A percentile compares a stretch with the other conserved stretches of the same genome.
Conservation (phyloP, 2,888 invertebrate genomes). For the Protula sp. region DNA sequence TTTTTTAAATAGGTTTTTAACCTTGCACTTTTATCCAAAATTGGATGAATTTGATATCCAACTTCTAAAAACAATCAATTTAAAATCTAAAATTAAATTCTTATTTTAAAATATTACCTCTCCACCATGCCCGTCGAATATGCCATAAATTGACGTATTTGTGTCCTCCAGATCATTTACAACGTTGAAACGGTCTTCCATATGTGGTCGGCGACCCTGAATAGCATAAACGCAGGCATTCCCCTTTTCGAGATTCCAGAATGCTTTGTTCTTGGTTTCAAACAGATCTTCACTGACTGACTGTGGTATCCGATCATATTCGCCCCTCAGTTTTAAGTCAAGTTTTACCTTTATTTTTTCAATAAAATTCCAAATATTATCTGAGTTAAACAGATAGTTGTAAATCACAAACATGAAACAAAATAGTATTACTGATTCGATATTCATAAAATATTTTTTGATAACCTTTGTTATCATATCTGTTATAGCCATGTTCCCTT, state of each 20-base stretch:
- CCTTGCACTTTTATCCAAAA: too few relatives aligned
- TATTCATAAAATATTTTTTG: slow-evolving; percentile 6
- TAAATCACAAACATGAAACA: slow-evolving; percentile 10
- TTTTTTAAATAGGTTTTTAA: too few relatives aligned
- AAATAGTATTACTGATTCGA: slow-evolving; percentile 1
- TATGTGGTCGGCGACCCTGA: slow-evolving; percentile 80
- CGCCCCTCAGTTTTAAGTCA: slow-evolving; percentile 15
- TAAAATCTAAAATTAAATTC: too few relatives aligned
- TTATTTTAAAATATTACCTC: too few relatives aligned
- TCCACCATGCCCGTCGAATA: slow-evolving; percentile 94
- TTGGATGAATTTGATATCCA: too few relatives aligned
- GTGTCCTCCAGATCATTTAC: slow-evolving; percentile 79
- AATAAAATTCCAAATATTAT: slow-evolving; percentile 6
- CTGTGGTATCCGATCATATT: slow-evolving; percentile 16
- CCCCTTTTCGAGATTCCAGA: slow-evolving; percentile 72
- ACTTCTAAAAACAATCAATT: too few relatives aligned
- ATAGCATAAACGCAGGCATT: slow-evolving; percentile 82
- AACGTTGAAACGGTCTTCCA: slow-evolving; percentile 91
- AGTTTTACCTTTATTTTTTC: slow-evolving; percentile 16
- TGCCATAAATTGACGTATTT: slow-evolving; percentile 80
- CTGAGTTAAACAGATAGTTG: slow-evolving; percentile 8
- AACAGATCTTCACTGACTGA: slow-evolving; percentile 7
- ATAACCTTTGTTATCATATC: neutral
- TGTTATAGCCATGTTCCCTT: neutral
- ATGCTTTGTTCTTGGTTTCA: slow-evolving; percentile 27